These are phyloP conservation scores for Tetragnatha versicolor DNA, from an alignment of 1,140 invertebrate species.

Conservation along the genomic window DNA sequence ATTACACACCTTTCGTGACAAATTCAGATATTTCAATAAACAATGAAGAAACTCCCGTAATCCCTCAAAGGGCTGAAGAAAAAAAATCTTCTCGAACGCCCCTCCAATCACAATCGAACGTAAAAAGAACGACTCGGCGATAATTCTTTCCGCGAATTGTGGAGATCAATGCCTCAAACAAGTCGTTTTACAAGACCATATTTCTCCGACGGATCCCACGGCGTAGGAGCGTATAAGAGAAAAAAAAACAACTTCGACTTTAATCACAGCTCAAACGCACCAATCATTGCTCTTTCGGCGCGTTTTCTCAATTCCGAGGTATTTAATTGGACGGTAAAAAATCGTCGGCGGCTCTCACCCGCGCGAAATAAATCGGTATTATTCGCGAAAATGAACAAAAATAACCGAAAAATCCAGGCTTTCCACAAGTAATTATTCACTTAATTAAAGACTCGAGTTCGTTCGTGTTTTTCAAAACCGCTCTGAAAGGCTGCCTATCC, in stretches of 20 bases:
- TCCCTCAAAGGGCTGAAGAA: no score
- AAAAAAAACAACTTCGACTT: neutral
- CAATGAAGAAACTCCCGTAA: no score
- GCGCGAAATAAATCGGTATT: conserved; percentile 13
- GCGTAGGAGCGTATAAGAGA: neutral
- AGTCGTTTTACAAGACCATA: neutral
- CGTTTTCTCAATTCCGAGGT: no score
- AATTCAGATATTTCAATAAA: no score
- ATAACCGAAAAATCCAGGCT: neutral
- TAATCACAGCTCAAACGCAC: neutral
- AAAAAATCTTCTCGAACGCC: no score
- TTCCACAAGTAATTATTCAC: conserved; percentile 31
- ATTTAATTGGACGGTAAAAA: neutral
- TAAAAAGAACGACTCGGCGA: no score
- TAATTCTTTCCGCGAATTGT: neutral
- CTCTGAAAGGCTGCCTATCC: neutral
- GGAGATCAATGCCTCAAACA: neutral
- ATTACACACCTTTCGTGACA: no score
- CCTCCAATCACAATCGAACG: no score
- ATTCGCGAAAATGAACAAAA: neutral
- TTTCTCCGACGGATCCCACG: neutral
- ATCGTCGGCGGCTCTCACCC: neutral
- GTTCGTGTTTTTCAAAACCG: neutral
- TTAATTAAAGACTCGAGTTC: conserved; percentile 15
- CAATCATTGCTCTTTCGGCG: neutral